phyloP scores from a whole-genome alignment of 2,113 vertebrate species.

The Pan paniscus region DNA sequence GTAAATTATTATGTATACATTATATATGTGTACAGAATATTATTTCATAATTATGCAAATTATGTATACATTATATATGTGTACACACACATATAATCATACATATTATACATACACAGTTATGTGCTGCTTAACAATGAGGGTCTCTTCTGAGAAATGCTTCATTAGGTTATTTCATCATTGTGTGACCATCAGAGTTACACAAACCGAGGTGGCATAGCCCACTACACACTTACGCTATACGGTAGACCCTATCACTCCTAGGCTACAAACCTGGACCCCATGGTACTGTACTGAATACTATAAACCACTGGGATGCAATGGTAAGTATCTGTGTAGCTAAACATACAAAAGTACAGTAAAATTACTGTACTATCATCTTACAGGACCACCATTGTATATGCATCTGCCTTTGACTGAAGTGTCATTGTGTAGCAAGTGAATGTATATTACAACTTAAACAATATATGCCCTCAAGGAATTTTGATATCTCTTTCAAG shows the following conservation, averaged over 20 bases:
- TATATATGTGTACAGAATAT: background rate
- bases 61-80: background rate
- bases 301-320: background rate
- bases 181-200: background rate
- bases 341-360: background rate
- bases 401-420: background rate
- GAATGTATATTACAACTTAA: background rate
- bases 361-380: background rate
- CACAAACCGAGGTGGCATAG: background rate
- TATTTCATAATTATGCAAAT: background rate
- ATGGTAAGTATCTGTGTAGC: background rate
- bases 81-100: too few relatives aligned
- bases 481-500: background rate
- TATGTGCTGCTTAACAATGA: background rate
- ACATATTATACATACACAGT: background rate
- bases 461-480: background rate
- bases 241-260: rapidly evolving
- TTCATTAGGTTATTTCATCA: background rate
- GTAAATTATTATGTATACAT: background rate
- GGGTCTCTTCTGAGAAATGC: background rate
- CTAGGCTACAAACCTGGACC: background rate
- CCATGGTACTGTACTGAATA: background rate
- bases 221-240: background rate
- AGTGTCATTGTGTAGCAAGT: background rate
- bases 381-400: background rate